A percentile compares a stretch with the other conserved stretches of the same genome.
phyloP scores from a whole-genome alignment of 2,888 invertebrate species.

The Phlogophora meticulosa region DNA sequence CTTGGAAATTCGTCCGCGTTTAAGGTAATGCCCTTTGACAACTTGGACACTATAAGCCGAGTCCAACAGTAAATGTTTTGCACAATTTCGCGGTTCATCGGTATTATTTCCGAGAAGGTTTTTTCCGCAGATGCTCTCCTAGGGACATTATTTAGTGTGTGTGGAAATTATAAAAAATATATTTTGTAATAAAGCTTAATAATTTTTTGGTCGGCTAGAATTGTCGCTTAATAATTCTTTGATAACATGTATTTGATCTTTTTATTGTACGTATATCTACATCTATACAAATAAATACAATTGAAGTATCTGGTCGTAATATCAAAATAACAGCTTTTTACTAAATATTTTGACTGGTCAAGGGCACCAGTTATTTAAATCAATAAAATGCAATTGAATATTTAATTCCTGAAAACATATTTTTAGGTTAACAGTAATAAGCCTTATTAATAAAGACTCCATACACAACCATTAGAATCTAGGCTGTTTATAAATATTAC shows the following conservation, averaged over 20 bases:
- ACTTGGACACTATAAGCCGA: constrained; percentile 55
- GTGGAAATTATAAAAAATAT: no score
- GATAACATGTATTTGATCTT: no score
- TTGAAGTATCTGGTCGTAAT: no score
- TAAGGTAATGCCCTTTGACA: constrained; percentile 49
- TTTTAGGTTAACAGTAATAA: background rate
- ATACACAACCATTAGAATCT: background rate
- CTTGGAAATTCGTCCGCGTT: constrained; percentile 27
- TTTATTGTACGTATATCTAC: no score
- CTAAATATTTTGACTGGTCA: no score
- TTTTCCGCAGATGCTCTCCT: background rate
- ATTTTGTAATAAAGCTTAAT: no score
- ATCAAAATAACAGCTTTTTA: no score
- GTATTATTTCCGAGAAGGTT: background rate
- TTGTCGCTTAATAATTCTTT: no score
- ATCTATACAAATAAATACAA: no score
- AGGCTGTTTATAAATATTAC: background rate
- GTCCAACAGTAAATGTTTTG: constrained; percentile 11
- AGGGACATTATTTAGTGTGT: background rate
- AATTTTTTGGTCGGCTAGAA: no score
- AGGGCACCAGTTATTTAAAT: no score
- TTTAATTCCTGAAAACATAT: background rate
- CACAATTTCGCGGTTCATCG: background rate
- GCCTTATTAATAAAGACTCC: background rate
- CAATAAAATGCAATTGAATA: background rate